A percentile compares a stretch with the other conserved stretches of the same genome.
These are phyloP conservation scores for Otus sunia DNA, from an alignment of 2,113 vertebrate species.

Conservation along the genomic window DNA sequence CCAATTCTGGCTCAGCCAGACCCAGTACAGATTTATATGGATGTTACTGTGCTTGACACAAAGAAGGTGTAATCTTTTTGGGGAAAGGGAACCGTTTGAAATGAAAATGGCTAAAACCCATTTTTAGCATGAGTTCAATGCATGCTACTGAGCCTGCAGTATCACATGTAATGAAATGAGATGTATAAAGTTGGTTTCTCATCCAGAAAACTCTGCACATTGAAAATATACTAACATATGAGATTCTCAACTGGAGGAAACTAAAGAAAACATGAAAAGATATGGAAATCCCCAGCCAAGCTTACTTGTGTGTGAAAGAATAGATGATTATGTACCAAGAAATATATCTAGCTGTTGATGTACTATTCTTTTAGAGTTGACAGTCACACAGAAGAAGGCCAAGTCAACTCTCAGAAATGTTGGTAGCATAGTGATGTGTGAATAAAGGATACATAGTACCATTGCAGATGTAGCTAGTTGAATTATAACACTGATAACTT, in stretches of 20 bases:
- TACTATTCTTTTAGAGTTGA: neutral
- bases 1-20: too few species aligned
- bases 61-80: neutral
- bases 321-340: neutral
- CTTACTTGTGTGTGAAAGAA: neutral
- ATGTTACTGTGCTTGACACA: neutral
- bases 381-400: neutral
- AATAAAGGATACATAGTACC: neutral
- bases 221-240: neutral
- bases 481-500: neutral
- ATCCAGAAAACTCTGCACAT: neutral
- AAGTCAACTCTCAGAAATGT: neutral
- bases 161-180: neutral
- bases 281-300: conserved; percentile 16
- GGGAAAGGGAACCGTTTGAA: fast-evolving
- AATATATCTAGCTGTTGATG: conserved; percentile 3
- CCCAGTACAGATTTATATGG: neutral
- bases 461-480: neutral
- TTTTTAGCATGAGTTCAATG: neutral
- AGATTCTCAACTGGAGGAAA: neutral
- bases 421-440: neutral
- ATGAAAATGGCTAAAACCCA: neutral
- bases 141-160: neutral
- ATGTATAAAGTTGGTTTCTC: neutral
- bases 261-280: conserved; percentile 34